These are phyloP conservation scores for Rotaria magnacalcarata DNA, from an alignment of 2,888 invertebrate species.

Conservation along the genomic window DNA sequence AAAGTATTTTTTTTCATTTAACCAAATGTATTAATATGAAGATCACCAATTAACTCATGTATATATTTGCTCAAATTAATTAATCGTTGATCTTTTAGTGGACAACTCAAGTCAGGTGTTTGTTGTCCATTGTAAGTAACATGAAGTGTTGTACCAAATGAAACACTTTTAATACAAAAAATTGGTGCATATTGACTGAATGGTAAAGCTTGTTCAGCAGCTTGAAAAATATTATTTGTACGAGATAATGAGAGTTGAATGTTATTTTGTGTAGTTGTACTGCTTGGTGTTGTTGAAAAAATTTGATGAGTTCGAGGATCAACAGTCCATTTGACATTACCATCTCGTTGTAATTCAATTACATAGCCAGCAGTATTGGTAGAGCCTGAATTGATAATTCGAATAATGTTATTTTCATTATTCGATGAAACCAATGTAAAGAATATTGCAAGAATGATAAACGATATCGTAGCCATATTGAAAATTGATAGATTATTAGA, in stretches of 20 bases:
- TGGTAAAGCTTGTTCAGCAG: background rate
- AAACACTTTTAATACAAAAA: background rate
- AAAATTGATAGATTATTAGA: background rate
- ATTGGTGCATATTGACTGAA: background rate
- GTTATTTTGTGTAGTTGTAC: background rate
- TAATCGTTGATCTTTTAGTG: background rate
- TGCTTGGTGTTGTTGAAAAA: background rate
- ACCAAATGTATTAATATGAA: background rate
- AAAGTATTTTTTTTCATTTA: background rate
- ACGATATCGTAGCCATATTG: background rate
- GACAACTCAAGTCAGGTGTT: background rate
- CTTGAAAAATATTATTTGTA: background rate
- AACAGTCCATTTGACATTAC: background rate
- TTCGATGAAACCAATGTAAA: background rate
- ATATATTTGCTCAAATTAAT: background rate
- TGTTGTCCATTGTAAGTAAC: background rate
- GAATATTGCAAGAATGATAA: background rate
- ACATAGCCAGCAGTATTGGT: background rate
- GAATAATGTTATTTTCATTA: background rate
- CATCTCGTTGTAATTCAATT: background rate
- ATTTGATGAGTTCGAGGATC: background rate
- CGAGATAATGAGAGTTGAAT: background rate
- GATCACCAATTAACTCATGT: background rate
- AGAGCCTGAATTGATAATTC: background rate
- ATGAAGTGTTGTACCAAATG: constrained; percentile 19